Percentiles rank a stretch among this genome's conserved stretches.
These are phyloP conservation scores for Sipha maydis DNA, from an alignment of 2,888 invertebrate genomes.

Conservation along the genomic window DNA sequence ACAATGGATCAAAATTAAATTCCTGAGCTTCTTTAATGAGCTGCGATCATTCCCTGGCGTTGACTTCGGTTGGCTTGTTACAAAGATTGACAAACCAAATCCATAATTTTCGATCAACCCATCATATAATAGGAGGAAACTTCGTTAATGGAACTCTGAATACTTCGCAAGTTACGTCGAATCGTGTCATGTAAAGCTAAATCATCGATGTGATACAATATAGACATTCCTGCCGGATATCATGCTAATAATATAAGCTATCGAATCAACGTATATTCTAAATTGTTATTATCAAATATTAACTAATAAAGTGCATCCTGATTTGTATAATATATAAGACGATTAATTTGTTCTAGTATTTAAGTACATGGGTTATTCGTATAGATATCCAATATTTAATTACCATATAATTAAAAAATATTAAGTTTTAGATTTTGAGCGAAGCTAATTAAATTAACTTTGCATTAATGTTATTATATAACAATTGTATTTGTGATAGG, in stretches of 20 bases:
- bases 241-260: not conserved
- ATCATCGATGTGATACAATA: not conserved
- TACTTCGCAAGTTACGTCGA: not conserved
- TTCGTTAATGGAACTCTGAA: not conserved
- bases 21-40: not conserved
- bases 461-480: too few species aligned
- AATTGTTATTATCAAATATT: too few species aligned
- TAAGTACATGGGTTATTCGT: too few species aligned
- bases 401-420: too few species aligned
- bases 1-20: conserved; percentile 49
- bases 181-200: not conserved
- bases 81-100: conserved; percentile 5
- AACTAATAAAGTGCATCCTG: too few species aligned
- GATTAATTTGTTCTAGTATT: too few species aligned
- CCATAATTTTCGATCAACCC: conserved; percentile 16
- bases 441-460: too few species aligned
- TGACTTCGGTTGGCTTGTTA: not conserved
- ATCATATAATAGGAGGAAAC: not conserved
- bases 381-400: too few species aligned
- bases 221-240: not conserved
- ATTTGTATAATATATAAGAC: too few species aligned
- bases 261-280: too few species aligned
- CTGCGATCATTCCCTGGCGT: not conserved
- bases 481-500: too few species aligned
- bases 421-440: too few species aligned